Evolutionary conservation across 1,140 invertebrate species (phyloP).

Genomic region (fruit fly (Drosophila melanogaster)): Release_6_plus_ISO1_MT NT_033777.3:16224501-16225000

Average conservation of each 20-base stretch:
- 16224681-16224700: constrained; percentile 6
- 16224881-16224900: constrained; percentile 73
- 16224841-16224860: constrained; percentile 18
- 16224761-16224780: constrained; percentile 36
- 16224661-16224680: not conserved
- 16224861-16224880: constrained; percentile 40
- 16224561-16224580: not conserved
- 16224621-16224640: constrained; percentile 44
- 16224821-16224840: constrained; percentile 61
- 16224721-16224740: constrained; percentile 67
- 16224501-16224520: not conserved
- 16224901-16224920: constrained; percentile 78
- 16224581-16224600: constrained; percentile 20
- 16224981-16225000: constrained; percentile 52
- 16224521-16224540: not conserved
- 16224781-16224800: constrained; percentile 79
- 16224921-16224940: constrained; percentile 54
- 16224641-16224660: constrained; percentile 8
- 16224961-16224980: constrained; percentile 38
- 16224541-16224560: not conserved
- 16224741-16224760: constrained; percentile 9
- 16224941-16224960: constrained; percentile 64
- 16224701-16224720: constrained; percentile 19
- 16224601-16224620: constrained; percentile 26
- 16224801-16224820: constrained; percentile 77